A percentile compares a stretch with the other conserved stretches of the same genome.
These are phyloP conservation scores for Forbesichthys papilliferus DNA, from an alignment of 2,113 vertebrate genomes.

Conservation along the genomic window DNA sequence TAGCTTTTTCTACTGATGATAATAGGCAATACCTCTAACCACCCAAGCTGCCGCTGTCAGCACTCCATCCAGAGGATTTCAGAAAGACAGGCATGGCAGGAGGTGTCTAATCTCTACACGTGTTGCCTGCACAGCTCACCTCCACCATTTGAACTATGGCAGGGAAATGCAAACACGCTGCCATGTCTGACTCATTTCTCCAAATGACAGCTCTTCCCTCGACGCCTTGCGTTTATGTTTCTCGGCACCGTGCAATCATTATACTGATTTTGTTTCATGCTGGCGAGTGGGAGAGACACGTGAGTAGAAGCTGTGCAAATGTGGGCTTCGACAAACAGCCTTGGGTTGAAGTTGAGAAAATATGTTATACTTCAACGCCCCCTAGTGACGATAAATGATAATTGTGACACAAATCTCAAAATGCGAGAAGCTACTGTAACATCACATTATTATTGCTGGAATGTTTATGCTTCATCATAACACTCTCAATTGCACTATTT, in stretches of 20 bases:
- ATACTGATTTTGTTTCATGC: slow-evolving; percentile 36
- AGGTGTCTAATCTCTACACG: slow-evolving; percentile 3
- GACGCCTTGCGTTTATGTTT: slow-evolving; percentile 5
- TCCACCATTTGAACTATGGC: slow-evolving; percentile 3
- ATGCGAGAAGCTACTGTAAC: background rate
- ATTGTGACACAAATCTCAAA: background rate
- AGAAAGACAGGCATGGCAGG: slow-evolving; percentile 3
- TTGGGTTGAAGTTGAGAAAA: background rate
- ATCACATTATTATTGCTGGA: background rate
- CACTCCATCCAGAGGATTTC: background rate
- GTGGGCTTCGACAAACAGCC: slow-evolving; percentile 32
- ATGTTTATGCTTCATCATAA: too few relatives aligned
- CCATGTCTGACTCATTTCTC: background rate
- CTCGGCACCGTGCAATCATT: slow-evolving; percentile 39
- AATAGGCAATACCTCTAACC: background rate
- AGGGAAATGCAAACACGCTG: background rate
- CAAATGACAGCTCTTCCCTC: slow-evolving; percentile 15
- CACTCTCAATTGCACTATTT: too few relatives aligned
- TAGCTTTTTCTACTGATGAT: background rate
- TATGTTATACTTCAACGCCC: slow-evolving; percentile 49
- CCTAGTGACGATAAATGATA: slow-evolving; percentile 43
- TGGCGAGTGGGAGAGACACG: slow-evolving; percentile 30
- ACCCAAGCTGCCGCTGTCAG: background rate
- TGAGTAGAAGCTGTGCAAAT: slow-evolving; percentile 37
- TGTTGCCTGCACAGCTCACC: slow-evolving; percentile 7